phyloP scores from a whole-genome alignment of 35 echinoderm and acorn worm species.

The Patiria miniata region DNA sequence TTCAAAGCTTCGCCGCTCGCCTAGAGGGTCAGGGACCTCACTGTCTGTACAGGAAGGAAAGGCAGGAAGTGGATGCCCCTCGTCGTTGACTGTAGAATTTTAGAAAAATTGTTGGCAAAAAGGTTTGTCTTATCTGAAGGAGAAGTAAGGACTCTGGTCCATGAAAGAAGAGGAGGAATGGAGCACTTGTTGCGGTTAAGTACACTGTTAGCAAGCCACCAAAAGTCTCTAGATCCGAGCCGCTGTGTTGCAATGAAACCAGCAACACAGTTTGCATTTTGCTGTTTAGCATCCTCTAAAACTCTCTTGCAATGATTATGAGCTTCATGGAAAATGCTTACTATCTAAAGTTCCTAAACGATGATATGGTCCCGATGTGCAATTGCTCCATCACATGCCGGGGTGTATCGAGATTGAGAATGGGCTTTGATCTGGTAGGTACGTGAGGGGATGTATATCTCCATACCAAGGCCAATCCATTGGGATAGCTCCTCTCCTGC shows the following conservation, averaged over 20 bases:
- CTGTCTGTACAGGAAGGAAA: no score
- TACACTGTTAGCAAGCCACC: background rate
- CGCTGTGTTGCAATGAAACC: background rate
- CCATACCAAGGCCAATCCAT: background rate
- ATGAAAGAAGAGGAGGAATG: background rate
- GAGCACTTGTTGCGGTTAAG: constrained; percentile 13
- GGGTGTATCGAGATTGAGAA: background rate
- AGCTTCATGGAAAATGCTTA: background rate
- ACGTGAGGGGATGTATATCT: background rate
- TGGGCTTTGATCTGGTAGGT: constrained; percentile 7
- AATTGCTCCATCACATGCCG: background rate
- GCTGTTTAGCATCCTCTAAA: constrained; percentile 8
- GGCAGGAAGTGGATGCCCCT: no score
- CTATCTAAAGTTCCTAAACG: background rate
- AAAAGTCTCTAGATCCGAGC: background rate
- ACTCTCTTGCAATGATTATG: background rate
- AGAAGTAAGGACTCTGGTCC: background rate
- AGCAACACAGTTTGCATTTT: background rate
- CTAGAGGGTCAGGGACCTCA: no score
- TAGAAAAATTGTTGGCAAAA: background rate
- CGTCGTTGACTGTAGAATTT: no score
- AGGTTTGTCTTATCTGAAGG: constrained; percentile 4
- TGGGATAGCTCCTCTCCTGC: background rate
- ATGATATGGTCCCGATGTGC: background rate
- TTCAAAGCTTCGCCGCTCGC: no score